Conservation (phyloP, 2,797 vertebrate genomes). For the Distichodus sexfasciatus region DNA sequence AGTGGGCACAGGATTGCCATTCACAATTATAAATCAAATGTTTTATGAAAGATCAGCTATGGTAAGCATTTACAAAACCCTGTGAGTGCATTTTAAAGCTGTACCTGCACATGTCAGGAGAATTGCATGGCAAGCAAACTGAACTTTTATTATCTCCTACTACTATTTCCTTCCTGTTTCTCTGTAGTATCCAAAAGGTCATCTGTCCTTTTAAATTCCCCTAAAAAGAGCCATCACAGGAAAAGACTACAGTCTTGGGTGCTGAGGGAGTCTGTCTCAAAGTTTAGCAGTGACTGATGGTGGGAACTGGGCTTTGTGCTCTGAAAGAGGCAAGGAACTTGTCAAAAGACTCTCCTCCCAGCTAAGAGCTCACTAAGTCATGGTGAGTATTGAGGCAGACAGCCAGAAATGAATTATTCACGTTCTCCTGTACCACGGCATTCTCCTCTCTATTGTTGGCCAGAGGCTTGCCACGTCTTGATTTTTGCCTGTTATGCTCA, state of each 20-base stretch:
- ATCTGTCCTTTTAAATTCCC: background rate
- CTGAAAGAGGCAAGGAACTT: constrained; percentile 13
- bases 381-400: constrained; percentile 13
- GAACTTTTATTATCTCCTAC: background rate
- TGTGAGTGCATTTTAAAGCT: background rate
- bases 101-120: background rate
- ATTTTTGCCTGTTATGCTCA: constrained; percentile 15
- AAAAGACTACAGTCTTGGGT: constrained; percentile 8
- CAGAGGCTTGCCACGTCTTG: constrained; percentile 17
- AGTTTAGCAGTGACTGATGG: constrained; percentile 21
- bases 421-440: background rate
- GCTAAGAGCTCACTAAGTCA: constrained; percentile 9
- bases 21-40: constrained; percentile 4
- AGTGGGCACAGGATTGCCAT: background rate
- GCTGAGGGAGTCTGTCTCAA: background rate
- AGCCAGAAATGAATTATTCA: constrained; percentile 30
- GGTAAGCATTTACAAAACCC: too few relatives aligned
- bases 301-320: constrained; percentile 24
- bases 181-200: constrained; percentile 26
- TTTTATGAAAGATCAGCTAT: too few relatives aligned
- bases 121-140: background rate
- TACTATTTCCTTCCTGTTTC: constrained; percentile 2
- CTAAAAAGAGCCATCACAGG: constrained; percentile 21
- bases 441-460: background rate
- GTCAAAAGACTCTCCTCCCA: constrained; percentile 23